Conservation (phyloP, 2,888 invertebrate species). For the Drosophila maculinotata region DNA sequence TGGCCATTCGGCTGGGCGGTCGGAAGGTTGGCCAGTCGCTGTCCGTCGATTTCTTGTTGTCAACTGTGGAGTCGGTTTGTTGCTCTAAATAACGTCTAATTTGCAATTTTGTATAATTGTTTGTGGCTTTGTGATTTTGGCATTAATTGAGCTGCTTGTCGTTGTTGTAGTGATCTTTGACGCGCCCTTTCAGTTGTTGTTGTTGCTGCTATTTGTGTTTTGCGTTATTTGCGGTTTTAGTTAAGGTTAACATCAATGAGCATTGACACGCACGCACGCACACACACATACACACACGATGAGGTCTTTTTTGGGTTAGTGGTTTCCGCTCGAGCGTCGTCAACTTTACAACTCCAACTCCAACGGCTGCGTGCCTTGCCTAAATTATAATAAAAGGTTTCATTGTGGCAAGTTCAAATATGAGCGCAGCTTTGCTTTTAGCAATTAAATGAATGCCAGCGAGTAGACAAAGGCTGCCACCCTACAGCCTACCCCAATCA, state of each 20-base stretch:
- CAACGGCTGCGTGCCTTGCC: conserved; percentile 58
- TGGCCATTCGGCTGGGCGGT: conserved; percentile 34
- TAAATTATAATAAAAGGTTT: conserved; percentile 77
- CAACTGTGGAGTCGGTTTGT: conserved; percentile 22
- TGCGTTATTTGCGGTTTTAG: conserved; percentile 75
- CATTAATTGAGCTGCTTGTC: conserved; percentile 62
- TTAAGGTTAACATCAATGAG: conserved; percentile 72
- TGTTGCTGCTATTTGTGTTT: conserved; percentile 51
- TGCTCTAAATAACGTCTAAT: conserved; percentile 76
- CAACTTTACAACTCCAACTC: conserved; percentile 8
- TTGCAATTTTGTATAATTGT: conserved; percentile 82
- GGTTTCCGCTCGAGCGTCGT: conserved; percentile 64
- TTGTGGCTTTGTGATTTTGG: conserved; percentile 75
- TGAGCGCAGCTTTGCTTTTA: conserved; percentile 61
- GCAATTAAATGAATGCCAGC: conserved; percentile 65
- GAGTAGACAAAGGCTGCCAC: conserved; percentile 42
- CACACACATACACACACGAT: conserved; percentile 6
- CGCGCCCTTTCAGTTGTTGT: conserved; percentile 36
- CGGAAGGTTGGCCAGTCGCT: conserved; percentile 19
- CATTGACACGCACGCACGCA: conserved; percentile 54
- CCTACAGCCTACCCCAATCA: conserved; percentile 24
- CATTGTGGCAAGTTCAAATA: conserved; percentile 63
- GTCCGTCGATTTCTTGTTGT: conserved; percentile 39
- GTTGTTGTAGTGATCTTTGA: conserved; percentile 24
- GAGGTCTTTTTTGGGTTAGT: conserved; percentile 47